Percentiles rank a stretch among this genome's conserved stretches.
These are phyloP conservation scores for Percopsis omiscomaycus DNA, from an alignment of 2,797 vertebrate species.

Conservation along the genomic window DNA sequence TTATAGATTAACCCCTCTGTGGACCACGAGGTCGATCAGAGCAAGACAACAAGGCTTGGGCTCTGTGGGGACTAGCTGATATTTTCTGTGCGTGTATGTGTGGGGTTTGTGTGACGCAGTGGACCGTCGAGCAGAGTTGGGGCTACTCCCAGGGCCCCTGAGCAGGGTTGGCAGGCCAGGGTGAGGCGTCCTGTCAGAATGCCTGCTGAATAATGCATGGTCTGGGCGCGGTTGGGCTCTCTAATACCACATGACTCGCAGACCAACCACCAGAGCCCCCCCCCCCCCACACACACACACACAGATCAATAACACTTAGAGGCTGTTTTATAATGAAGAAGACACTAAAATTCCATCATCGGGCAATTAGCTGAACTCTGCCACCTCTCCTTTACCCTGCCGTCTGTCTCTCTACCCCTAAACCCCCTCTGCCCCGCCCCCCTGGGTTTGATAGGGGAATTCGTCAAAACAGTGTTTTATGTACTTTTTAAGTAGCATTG, in stretches of 20 bases:
- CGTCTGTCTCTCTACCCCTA: conserved; percentile 23
- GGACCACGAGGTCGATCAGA: conserved; percentile 47
- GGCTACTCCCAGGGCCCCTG: conserved; percentile 69
- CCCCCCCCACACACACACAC: conserved; percentile 30
- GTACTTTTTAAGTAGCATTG: conserved; percentile 20
- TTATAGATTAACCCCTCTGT: conserved; percentile 64
- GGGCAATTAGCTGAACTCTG: conserved; percentile 75
- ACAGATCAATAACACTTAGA: conserved; percentile 94
- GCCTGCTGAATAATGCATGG: conserved; percentile 89
- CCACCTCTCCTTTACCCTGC: conserved; percentile 20
- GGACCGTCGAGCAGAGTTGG: conserved; percentile 46
- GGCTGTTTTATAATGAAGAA: conserved; percentile 82
- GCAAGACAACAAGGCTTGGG: conserved; percentile 42
- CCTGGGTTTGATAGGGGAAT: conserved; percentile 51
- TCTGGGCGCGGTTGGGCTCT: conserved; percentile 78
- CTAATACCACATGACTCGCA: conserved; percentile 83
- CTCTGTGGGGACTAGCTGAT: conserved; percentile 1
- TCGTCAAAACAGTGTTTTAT: conserved; percentile 45
- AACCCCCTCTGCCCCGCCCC: conserved; percentile 12
- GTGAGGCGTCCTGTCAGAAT: conserved; percentile 65
- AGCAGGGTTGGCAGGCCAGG: conserved; percentile 75
- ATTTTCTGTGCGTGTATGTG: not conserved
- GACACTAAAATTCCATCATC: conserved; percentile 80
- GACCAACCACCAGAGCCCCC: conserved; percentile 72
- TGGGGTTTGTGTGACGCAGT: not conserved